phyloP scores from a whole-genome alignment of 2,888 invertebrate genomes.

The Strigamia crassipes region DNA sequence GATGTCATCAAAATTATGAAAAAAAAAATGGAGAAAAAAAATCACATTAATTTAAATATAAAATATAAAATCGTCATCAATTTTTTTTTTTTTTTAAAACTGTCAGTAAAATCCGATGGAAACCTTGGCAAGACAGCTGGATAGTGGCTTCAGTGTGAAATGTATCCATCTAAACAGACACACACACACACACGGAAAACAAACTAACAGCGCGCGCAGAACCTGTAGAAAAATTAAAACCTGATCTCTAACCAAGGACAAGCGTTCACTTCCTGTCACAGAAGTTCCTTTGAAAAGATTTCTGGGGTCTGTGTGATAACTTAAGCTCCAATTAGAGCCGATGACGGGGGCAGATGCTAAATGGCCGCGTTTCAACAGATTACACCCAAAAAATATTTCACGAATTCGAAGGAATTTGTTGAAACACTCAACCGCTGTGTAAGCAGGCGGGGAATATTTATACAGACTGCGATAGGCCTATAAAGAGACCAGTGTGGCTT shows the following conservation, averaged over 20 bases:
- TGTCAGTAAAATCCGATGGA: background rate
- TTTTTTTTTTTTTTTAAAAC: background rate
- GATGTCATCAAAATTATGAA: background rate
- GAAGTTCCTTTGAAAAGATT: conserved; percentile 35
- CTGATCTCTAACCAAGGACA: conserved; percentile 14
- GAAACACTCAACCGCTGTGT: conserved; percentile 9
- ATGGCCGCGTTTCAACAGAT: conserved; percentile 31
- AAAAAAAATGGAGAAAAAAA: background rate
- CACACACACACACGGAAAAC: background rate
- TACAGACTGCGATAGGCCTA: background rate
- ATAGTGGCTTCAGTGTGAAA: conserved; percentile 25
- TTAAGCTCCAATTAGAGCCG: conserved; percentile 30
- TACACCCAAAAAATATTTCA: background rate
- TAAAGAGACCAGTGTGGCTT: background rate
- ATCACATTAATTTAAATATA: background rate
- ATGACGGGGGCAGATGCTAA: conserved; percentile 39
- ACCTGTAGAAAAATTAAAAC: conserved; percentile 23
- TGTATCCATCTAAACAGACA: conserved; percentile 25
- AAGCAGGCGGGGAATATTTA: background rate
- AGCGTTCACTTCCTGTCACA: conserved; percentile 22
- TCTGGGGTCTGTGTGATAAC: conserved; percentile 37
- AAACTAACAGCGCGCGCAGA: background rate
- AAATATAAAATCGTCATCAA: background rate
- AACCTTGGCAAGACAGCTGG: conserved; percentile 13
- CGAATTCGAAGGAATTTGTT: conserved; percentile 15